Base-by-base conservation (phyloP, 2,888 invertebrate genomes). In the Protodeltote pygarga region DNA sequence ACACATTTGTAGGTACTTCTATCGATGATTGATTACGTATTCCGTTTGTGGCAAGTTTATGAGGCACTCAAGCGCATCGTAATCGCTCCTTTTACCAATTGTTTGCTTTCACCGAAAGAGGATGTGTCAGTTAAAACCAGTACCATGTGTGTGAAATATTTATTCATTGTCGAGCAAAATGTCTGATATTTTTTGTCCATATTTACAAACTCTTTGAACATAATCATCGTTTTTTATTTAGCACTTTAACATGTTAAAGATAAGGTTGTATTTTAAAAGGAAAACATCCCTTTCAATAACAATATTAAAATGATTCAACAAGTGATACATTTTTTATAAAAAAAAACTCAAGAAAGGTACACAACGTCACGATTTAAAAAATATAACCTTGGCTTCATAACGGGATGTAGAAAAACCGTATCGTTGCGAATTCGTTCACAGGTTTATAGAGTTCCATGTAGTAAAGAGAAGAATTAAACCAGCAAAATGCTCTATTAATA, bases 31-130 rank as follows among this genome's bases (percentile, higher is more conserved):
- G 25, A 52, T 59, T 61, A 57, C 31, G 32, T 29, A 71, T 52
- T 59, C 57, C 33, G 27, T 58, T 3, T 19, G 34, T 28, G 38
- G 21, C 35, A 44, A 40, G 33, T 57, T 57, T 53, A 63, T 46
- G 31, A 57, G 47, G 48, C 39, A 51, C 54, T 59, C 54, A 49
- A 23, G 28, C 62, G 71, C 72, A 72, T 75, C 68, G 66, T 71
- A 77, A 79, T 79, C 64, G 63, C 35, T 67, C 67, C 69, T 65
- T 80, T 81, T 78, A 81, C 75, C 75, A 86, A 85, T 83, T 84
- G 74, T 85, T 81, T 79, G 82, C 89, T 89, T 90, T 90, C 89
- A 85, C 90, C 76, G 63, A 27, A 60, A 25, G 75, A 78, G 77
- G 81, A 83, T 81, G 77, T 79, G 72, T 71, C 71, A 66, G 71